Conservation (phyloP, 2,888 invertebrate species). For the Stegophylla sp. region DNA sequence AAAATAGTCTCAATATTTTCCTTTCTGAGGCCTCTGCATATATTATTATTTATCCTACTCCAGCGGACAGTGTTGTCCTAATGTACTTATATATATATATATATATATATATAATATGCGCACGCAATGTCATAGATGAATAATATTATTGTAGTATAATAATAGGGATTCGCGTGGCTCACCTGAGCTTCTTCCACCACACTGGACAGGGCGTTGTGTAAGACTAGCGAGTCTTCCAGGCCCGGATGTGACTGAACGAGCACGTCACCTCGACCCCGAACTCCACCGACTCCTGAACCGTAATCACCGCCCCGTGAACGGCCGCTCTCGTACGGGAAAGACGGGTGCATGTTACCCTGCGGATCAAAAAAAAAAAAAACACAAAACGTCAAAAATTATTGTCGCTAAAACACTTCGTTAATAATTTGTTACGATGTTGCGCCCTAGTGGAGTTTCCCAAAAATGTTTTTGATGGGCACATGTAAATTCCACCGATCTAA, state of each 20-base stretch:
- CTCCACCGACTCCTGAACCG: conserved; percentile 61
- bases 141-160: no score
- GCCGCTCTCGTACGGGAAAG: conserved; percentile 67
- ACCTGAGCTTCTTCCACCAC: conserved; percentile 73
- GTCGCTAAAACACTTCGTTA: not conserved
- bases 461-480: no score
- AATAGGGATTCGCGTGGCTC: no score
- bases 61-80: no score
- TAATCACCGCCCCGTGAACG: conserved; percentile 64
- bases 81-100: no score
- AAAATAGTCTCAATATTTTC: no score
- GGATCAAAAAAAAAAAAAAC: conserved; percentile 61
- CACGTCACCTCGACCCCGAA: conserved; percentile 61
- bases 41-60: no score
- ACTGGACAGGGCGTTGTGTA: conserved; percentile 83
- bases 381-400: not conserved
- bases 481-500: no score
- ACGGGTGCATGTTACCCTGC: conserved; percentile 68
- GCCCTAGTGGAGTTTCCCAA: no score
- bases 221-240: conserved; percentile 63
- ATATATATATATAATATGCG: no score
- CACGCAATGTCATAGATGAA: no score
- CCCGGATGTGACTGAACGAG: conserved; percentile 63
- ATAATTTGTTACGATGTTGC: not conserved
- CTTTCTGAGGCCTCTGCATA: no score